Conservation (phyloP, 2,888 invertebrate species). For the Eupeodes luniger region DNA sequence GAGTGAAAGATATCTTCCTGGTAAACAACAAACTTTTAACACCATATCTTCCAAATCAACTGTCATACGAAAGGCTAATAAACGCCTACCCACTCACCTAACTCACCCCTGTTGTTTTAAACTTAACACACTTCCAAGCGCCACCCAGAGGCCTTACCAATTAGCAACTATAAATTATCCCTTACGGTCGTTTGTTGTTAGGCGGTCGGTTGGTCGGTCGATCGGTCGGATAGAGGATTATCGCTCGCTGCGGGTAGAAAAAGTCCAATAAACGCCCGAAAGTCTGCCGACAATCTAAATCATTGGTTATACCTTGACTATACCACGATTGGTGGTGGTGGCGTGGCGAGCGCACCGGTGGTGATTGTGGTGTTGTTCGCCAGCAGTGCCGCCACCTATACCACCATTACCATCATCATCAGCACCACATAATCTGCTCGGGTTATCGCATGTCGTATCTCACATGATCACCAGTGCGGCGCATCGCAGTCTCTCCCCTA, state of each 20-base stretch:
- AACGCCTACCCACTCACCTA: conserved; percentile 12
- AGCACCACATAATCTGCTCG: conserved; percentile 65
- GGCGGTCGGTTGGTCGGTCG: not conserved
- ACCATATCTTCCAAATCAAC: conserved; percentile 24
- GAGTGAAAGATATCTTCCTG: not conserved
- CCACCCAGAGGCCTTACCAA: conserved; percentile 54
- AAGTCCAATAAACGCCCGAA: conserved; percentile 44
- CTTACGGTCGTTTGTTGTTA: conserved; percentile 25
- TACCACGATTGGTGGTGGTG: not conserved
- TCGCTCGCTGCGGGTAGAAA: conserved; percentile 13
- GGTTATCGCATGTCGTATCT: conserved; percentile 75
- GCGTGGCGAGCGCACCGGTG: not conserved
- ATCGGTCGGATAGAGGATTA: conserved; percentile 36
- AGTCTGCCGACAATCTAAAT: conserved; percentile 66
- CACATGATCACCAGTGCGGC: conserved; percentile 65
- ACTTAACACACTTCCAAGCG: conserved; percentile 30
- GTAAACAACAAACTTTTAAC: conserved; percentile 37
- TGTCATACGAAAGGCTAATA: conserved; percentile 4
- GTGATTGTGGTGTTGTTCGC: not conserved
- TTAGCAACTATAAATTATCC: conserved; percentile 66
- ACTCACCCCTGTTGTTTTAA: conserved; percentile 30
- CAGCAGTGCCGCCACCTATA: conserved; percentile 42
- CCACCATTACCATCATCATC: conserved; percentile 62
- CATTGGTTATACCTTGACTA: conserved; percentile 38
- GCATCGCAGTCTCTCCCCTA: conserved; percentile 72